phyloP scores from a whole-genome alignment of 2,888 invertebrate species.

The Tridacna crocea region DNA sequence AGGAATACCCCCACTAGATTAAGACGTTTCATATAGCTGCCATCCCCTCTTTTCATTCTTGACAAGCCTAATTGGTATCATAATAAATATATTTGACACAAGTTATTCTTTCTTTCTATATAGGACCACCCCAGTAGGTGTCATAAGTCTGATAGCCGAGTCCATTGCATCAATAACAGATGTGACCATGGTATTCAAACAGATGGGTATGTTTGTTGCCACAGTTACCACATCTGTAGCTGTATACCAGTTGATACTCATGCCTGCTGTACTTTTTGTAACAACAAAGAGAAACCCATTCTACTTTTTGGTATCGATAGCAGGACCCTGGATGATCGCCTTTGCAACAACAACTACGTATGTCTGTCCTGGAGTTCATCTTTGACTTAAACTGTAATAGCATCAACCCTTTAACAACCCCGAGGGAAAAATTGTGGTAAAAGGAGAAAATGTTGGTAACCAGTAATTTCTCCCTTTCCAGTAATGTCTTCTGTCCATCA shows the following conservation, averaged over 20 bases:
- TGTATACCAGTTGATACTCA: constrained; percentile 71
- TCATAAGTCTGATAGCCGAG: constrained; percentile 56
- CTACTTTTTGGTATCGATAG: constrained; percentile 59
- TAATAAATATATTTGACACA: too few species aligned
- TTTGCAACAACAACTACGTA: constrained; percentile 78
- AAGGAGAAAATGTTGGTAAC: too few species aligned
- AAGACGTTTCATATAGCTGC: too few species aligned
- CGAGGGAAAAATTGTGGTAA: too few species aligned
- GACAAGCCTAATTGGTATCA: too few species aligned
- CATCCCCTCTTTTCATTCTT: too few species aligned
- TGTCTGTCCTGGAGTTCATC: constrained; percentile 43
- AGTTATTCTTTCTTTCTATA: not conserved
- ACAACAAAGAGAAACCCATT: constrained; percentile 72
- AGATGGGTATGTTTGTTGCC: constrained; percentile 64
- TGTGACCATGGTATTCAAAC: constrained; percentile 43
- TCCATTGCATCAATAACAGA: constrained; percentile 55
- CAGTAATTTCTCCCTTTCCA: too few species aligned
- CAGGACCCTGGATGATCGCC: constrained; percentile 71
- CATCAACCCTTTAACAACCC: too few species aligned
- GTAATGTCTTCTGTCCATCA: too few species aligned
- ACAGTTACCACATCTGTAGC: constrained; percentile 70
- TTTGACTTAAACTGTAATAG: not conserved
- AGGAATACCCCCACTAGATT: too few species aligned
- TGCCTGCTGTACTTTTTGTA: constrained; percentile 69
- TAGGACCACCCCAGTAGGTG: constrained; percentile 64